phyloP scores from a whole-genome alignment of 1,140 invertebrate species.

The Ips typographus region DNA sequence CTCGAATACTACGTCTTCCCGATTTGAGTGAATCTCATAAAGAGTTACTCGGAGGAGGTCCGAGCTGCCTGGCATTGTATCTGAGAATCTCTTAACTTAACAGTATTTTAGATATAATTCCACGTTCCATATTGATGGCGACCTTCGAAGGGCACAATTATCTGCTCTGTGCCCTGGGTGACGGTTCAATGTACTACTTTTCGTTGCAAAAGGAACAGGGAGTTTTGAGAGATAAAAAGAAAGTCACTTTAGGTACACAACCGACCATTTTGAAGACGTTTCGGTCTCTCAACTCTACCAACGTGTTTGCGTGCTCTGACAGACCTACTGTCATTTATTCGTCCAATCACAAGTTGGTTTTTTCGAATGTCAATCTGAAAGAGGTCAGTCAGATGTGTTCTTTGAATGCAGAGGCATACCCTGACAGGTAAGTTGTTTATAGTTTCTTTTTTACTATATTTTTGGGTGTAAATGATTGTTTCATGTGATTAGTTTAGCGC shows the following conservation, averaged over 20 bases:
- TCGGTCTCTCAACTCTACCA: conserved; percentile 85
- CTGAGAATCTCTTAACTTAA: too few species aligned
- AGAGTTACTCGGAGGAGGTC: conserved; percentile 84
- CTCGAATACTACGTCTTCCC: conserved; percentile 79
- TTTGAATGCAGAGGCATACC: conserved; percentile 90
- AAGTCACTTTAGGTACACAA: conserved; percentile 94
- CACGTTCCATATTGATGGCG: conserved; percentile 91
- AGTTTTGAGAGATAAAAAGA: conserved; percentile 78
- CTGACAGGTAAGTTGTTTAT: conserved; percentile 68
- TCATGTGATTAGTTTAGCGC: conserved; percentile 69
- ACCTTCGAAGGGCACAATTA: conserved; percentile 92
- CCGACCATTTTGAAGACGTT: conserved; percentile 93
- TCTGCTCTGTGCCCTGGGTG: conserved; percentile 89
- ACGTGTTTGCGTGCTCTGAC: conserved; percentile 98
- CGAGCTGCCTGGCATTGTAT: neutral
- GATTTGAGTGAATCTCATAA: conserved; percentile 76
- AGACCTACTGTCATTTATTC: conserved; percentile 98
- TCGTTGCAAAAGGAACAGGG: conserved; percentile 74
- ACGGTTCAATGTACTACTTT: conserved; percentile 98
- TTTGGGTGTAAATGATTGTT: neutral
- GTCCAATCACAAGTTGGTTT: conserved; percentile 97
- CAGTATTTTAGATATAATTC: conserved; percentile 79
- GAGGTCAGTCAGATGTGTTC: conserved; percentile 99
- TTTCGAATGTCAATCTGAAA: conserved; percentile 98
- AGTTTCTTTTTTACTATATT: neutral